Evolutionary conservation across 2,113 vertebrate genomes (phyloP).

Genomic region (Nannospalax galili): DNA sequence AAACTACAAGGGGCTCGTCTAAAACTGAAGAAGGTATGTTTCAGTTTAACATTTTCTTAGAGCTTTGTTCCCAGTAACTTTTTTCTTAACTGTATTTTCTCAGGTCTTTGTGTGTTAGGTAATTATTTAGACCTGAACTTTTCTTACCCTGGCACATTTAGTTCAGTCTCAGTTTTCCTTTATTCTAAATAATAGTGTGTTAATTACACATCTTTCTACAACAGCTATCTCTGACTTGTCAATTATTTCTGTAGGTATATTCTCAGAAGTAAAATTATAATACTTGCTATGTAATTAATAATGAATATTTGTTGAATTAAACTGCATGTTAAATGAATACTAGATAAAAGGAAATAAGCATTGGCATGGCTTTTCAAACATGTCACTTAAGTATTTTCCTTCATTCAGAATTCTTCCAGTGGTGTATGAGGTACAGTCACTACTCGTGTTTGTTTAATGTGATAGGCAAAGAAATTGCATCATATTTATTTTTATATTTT

Average conservation of each 20-base stretch:
- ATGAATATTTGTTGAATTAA: slow-evolving; percentile 52
- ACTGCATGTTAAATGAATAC: slow-evolving; percentile 9
- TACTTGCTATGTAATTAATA: background rate
- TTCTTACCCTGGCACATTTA: background rate
- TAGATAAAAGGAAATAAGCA: slow-evolving; percentile 25
- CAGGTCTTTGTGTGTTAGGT: background rate
- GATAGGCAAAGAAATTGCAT: background rate
- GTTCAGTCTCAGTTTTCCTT: background rate
- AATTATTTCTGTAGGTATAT: slow-evolving; percentile 5
- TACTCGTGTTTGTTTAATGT: slow-evolving; percentile 28
- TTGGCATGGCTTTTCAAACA: background rate
- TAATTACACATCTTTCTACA: background rate
- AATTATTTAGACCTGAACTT: background rate
- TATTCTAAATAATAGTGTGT: slow-evolving; percentile 10
- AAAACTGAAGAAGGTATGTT: slow-evolving; percentile 84
- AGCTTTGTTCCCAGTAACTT: background rate
- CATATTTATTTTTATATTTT: background rate
- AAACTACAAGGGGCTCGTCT: slow-evolving; percentile 54
- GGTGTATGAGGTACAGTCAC: background rate
- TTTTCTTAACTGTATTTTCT: background rate
- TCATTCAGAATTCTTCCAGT: slow-evolving; percentile 8
- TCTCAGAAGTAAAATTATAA: slow-evolving; percentile 18
- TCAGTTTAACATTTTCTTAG: slow-evolving; percentile 38
- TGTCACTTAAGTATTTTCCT: slow-evolving; percentile 41
- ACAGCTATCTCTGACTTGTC: background rate